Evolutionary conservation across 2,888 invertebrate genomes (phyloP).

Genomic region (Caenorhabditis imperialis): DNA sequence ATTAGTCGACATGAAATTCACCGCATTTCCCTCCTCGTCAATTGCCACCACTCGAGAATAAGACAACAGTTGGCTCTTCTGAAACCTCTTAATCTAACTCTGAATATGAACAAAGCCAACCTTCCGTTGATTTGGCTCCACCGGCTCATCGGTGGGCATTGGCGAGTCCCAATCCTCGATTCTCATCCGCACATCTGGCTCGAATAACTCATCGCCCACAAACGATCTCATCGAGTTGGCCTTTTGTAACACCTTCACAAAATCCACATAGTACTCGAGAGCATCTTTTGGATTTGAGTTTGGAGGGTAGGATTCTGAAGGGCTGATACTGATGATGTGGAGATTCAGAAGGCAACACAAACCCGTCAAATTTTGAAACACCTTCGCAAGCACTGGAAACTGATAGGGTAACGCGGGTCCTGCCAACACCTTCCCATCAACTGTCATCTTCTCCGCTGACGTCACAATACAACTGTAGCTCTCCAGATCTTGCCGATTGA

Average conservation of each 20-base stretch:
- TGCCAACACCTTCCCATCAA: constrained; percentile 7
- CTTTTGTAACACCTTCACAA: constrained; percentile 31
- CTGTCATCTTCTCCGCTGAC: constrained; percentile 17
- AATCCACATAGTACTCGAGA: constrained; percentile 32
- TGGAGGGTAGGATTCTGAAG: constrained; percentile 20
- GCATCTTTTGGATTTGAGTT: constrained; percentile 20
- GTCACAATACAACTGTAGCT: constrained; percentile 46
- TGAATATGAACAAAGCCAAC: no score
- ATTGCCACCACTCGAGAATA: constrained; percentile 45
- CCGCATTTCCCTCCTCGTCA: constrained; percentile 54
- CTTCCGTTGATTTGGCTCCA: constrained; percentile 26
- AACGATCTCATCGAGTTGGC: constrained; percentile 41
- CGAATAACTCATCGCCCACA: constrained; percentile 47
- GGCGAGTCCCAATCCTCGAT: constrained; percentile 40
- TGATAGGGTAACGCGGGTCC: constrained; percentile 49
- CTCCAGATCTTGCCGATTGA: constrained; percentile 52
- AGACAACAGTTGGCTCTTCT: constrained; percentile 30
- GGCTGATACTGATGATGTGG: no score
- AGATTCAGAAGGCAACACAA: no score
- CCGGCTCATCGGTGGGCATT: constrained; percentile 28
- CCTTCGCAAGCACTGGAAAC: constrained; percentile 34
- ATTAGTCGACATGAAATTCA: constrained; percentile 52
- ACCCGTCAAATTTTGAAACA: constrained; percentile 28
- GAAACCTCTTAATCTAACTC: neutral
- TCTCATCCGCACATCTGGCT: constrained; percentile 22